phyloP scores from a whole-genome alignment of 2,797 vertebrate species.

The Hylomyscus alleni region DNA sequence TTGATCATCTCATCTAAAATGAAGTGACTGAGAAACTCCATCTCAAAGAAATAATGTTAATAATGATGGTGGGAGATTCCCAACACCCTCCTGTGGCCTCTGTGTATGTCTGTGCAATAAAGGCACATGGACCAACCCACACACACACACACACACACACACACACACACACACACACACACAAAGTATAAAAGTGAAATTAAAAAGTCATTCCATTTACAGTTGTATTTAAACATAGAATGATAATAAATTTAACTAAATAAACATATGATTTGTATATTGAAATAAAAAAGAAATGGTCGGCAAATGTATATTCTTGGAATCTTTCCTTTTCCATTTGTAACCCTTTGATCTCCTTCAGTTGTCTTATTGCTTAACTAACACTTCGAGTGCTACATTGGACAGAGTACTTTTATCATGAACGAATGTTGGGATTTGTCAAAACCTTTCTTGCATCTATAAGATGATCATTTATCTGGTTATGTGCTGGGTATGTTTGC shows the following conservation, averaged over 20 bases:
- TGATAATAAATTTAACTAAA: background rate
- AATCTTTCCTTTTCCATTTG: background rate
- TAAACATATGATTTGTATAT: background rate
- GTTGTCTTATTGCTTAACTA: background rate
- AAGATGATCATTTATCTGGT: background rate
- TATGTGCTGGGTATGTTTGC: background rate
- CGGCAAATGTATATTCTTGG: background rate
- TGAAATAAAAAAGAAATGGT: background rate
- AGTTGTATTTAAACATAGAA: slow-evolving; percentile 17
- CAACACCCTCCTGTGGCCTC: background rate
- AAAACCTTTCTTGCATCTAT: background rate
- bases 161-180: background rate
- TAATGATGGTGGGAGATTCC: background rate
- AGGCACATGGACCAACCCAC: too few relatives aligned
- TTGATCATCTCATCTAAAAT: background rate
- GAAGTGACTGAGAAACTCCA: background rate
- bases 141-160: too few relatives aligned
- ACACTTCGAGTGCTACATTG: background rate
- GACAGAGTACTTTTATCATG: background rate
- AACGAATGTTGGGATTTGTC: background rate
- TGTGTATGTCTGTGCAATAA: too few relatives aligned
- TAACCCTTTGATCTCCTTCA: background rate
- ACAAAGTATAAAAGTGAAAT: background rate
- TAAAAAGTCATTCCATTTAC: background rate
- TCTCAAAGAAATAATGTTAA: too few relatives aligned